Percentiles rank a stretch among this genome's conserved stretches.
Evolutionary conservation across 2,113 vertebrate genomes (phyloP).

Genomic region (Nesospiza acunhae): DNA sequence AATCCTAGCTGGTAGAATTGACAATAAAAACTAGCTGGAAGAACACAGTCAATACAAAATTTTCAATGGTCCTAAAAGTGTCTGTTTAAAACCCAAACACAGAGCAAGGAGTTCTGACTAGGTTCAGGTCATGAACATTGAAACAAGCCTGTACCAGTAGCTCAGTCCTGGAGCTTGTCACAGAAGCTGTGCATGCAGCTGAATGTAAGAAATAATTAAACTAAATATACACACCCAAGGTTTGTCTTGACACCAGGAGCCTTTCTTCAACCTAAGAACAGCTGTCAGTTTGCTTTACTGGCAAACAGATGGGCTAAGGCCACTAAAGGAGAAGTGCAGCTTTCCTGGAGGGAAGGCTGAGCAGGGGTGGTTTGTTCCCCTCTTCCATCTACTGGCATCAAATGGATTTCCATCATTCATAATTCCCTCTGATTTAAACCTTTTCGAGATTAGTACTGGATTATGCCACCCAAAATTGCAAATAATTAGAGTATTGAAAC

Average conservation of each 20-base stretch:
- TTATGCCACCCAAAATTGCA: not conserved
- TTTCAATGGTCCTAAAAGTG: rapidly evolving
- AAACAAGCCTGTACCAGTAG: not conserved
- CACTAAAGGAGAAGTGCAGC: not conserved
- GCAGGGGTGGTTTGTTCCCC: not conserved
- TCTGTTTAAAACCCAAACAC: not conserved
- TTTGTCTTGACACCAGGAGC: not conserved
- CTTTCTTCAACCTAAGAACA: not conserved
- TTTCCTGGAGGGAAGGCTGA: not conserved
- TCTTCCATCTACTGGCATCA: not conserved
- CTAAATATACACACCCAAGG: not conserved
- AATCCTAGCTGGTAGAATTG: not conserved
- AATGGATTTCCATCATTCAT: not conserved
- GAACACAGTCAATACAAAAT: not conserved
- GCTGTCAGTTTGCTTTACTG: not conserved
- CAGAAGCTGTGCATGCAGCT: not conserved
- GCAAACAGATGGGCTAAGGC: not conserved
- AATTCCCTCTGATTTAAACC: not conserved
- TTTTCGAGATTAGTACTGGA: not conserved
- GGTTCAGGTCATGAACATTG: rapidly evolving
- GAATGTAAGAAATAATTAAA: not conserved
- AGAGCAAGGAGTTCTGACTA: not conserved
- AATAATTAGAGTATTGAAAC: not conserved
- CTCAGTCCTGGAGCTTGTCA: not conserved
- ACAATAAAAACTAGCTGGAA: not conserved